Evolutionary conservation across 2,113 vertebrate species (phyloP), one percentile per base, ranked within the genome.

Genomic region (Triplophysa tibetana): DNA sequence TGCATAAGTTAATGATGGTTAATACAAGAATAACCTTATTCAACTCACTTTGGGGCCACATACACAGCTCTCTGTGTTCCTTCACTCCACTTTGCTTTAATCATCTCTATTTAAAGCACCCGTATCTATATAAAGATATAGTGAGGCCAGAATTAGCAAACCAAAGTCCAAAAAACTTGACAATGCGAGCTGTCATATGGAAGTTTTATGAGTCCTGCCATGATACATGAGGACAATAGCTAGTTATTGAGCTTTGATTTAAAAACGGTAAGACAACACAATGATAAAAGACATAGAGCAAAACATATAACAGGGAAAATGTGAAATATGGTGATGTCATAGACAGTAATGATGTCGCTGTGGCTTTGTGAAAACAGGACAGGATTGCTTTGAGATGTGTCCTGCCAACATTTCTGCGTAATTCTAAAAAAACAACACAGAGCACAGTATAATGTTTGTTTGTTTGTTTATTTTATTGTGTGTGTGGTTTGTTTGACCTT

Each of bases 161-260:
- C 54, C 54, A n/a, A 1, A 12, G 43, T 45, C 43, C 43, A 29
- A 38, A 45, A 45, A 45, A 45, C 43, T 26, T 63, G 24, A 23
- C 60, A 48, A 2, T 50, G 19, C 62, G 73, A 24, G 12, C 56
- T 75, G 58, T 75, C 58, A 63, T 26, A 50, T 21, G 13, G 58
- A 62, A n/a, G 41, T 54, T 63, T 75, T 62, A 48, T 29, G 63
- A 50, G 24, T 75, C 41, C 43, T 19, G 58, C 60, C 63, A 58
- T 14, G 23, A 21, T 29, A n/a, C 19, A 43, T 41, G 56, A 74
- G 45, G 21, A 50, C 75, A 77, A 65, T 65, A 24, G 60, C 61
- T 60, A 52, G 14, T 23, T n/a, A 21, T 29, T 33, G 43, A 65
- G 62, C 62, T 45, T 66, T 29, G 56, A 63, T 63, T 29, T 13